These are phyloP conservation scores for Ciona savignyi DNA, from an alignment of 23 tunicate genomes.

Conservation along the genomic window DNA sequence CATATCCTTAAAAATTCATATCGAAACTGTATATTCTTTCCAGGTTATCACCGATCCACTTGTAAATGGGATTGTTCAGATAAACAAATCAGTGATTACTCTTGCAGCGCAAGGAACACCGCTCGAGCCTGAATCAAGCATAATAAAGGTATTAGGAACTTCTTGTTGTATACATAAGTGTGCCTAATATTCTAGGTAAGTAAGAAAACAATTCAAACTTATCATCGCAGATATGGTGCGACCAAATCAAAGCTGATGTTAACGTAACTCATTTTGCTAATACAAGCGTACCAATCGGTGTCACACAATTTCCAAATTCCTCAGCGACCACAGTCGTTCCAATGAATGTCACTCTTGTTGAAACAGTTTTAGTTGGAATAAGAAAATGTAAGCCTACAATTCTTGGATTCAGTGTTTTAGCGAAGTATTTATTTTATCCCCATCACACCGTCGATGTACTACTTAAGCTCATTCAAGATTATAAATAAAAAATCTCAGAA, in stretches of 20 bases:
- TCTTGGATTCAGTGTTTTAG: too few relatives aligned
- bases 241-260: slow-evolving; percentile 4
- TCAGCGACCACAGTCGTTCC: background rate
- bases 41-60: slow-evolving; percentile 82
- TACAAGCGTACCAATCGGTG: background rate
- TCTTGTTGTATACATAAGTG: too few relatives aligned
- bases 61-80: slow-evolving; percentile 33
- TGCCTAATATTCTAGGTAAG: too few relatives aligned
- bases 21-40: background rate
- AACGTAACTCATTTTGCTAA: slow-evolving; percentile 27
- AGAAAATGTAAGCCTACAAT: slow-evolving; percentile 24
- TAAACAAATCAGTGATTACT: slow-evolving; percentile 67
- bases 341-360: slow-evolving; percentile 2
- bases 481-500: too few relatives aligned
- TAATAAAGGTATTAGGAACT: slow-evolving; percentile 53
- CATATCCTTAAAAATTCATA: background rate
- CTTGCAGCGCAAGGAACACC: slow-evolving; percentile 30
- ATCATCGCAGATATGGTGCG: slow-evolving; percentile 30
- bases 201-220: too few relatives aligned
- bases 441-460: too few relatives aligned
- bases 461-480: too few relatives aligned
- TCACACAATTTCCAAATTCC: background rate
- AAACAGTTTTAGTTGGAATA: slow-evolving; percentile 25
- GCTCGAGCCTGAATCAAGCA: slow-evolving; percentile 49
- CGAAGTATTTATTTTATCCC: too few relatives aligned